Conservation (phyloP, 2,888 invertebrate genomes). For the Dynastes tityus region DNA sequence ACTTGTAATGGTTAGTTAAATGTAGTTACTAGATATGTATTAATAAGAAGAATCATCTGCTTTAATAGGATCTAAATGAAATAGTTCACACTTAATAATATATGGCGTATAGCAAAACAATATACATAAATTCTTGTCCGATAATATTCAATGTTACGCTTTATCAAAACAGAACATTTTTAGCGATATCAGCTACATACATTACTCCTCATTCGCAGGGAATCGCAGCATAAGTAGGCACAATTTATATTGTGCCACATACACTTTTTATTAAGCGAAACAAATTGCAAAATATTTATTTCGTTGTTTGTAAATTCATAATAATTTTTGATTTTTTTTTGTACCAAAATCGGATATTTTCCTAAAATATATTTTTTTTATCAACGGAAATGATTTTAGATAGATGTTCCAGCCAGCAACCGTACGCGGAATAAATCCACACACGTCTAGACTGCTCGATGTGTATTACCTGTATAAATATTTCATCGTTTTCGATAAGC, state of each 20-base stretch:
- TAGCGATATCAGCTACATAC: constrained; percentile 22
- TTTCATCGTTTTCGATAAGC: neutral
- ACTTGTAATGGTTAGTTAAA: no score
- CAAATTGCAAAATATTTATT: neutral
- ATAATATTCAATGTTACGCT: constrained; percentile 8
- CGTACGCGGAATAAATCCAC: neutral
- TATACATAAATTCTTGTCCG: neutral
- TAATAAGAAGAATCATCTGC: neutral
- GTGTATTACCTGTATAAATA: neutral
- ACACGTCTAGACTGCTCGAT: constrained; percentile 13
- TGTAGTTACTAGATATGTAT: no score
- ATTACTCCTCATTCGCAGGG: neutral
- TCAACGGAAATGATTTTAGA: neutral
- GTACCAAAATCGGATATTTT: neutral
- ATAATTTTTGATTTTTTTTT: neutral
- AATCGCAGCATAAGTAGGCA: neutral
- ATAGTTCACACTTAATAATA: neutral
- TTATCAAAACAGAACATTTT: constrained; percentile 29
- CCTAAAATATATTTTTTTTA: neutral
- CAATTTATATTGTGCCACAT: no score
- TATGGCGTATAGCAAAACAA: neutral
- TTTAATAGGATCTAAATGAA: neutral
- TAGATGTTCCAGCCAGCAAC: neutral
- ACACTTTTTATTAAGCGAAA: neutral
- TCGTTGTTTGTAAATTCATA: neutral